Conservation (phyloP, 1,140 invertebrate genomes). For the Papilio dardanus region DNA sequence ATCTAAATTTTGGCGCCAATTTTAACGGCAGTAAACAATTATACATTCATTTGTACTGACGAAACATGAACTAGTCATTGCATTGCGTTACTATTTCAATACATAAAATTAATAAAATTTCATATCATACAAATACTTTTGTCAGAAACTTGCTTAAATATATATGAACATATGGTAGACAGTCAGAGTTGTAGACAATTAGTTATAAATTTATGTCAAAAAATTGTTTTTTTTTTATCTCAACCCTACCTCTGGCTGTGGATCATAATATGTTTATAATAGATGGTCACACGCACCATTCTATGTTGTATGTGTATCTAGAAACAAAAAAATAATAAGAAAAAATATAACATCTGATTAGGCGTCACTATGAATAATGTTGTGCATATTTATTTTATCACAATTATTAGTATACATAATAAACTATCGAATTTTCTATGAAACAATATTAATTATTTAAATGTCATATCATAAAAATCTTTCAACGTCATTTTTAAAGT, state of each 20-base stretch:
- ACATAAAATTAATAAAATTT: constrained; percentile 24
- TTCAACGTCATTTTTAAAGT: constrained; percentile 28
- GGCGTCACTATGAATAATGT: constrained; percentile 74
- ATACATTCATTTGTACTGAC: constrained; percentile 14
- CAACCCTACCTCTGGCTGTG: background rate
- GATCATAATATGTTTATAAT: background rate
- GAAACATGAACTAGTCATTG: constrained; percentile 16
- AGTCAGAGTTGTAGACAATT: background rate
- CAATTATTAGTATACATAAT: constrained; percentile 73
- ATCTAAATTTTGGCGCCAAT: constrained; percentile 6
- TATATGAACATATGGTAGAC: background rate
- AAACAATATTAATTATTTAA: constrained; percentile 69
- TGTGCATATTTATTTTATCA: constrained; percentile 79
- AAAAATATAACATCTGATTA: constrained; percentile 73
- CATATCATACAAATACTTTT: background rate
- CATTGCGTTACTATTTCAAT: background rate
- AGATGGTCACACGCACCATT: background rate
- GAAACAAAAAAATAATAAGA: constrained; percentile 58
- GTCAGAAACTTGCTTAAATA: background rate
- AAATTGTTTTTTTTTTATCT: background rate
- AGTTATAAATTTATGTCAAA: background rate
- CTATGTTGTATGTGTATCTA: background rate
- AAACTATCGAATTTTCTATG: constrained; percentile 62
- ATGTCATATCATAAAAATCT: constrained; percentile 50
- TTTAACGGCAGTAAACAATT: constrained; percentile 16